Conservation (phyloP, 1,140 invertebrate species). For the Triops cancriformis region DNA sequence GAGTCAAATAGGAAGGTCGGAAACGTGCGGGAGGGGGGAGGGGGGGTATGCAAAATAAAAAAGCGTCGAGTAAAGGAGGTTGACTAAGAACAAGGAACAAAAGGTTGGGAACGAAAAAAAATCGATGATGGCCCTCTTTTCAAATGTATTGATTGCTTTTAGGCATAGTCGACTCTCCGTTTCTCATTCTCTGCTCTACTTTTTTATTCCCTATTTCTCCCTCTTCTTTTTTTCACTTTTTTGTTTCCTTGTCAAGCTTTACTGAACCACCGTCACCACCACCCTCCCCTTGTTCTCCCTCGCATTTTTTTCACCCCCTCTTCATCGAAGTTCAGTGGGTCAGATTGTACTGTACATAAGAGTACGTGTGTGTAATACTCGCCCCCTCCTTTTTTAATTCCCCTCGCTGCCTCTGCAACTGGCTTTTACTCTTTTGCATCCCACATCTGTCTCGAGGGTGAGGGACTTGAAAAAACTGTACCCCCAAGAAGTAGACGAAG, state of each 20-base stretch:
- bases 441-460: neutral
- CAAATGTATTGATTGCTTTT: slow-evolving; percentile 14
- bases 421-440: slow-evolving; percentile 2
- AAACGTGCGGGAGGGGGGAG: neutral
- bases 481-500: neutral
- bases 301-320: neutral
- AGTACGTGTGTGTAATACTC: neutral
- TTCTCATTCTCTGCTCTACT: slow-evolving; percentile 10
- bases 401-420: neutral
- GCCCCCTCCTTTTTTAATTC: neutral
- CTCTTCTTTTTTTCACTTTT: slow-evolving; percentile 9
- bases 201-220: neutral
- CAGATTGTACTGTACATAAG: neutral
- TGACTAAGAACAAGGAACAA: neutral
- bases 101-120: neutral
- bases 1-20: too few relatives aligned
- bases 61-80: too few relatives aligned
- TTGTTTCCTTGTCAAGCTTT: neutral
- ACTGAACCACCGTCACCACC: too few relatives aligned
- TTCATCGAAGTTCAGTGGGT: neutral
- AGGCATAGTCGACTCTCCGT: neutral
- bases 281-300: neutral
- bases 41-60: too few relatives aligned
- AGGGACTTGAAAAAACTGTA: neutral
- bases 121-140: slow-evolving; percentile 5